Evolutionary conservation across 2,888 invertebrate species (phyloP), one percentile per base, ranked within the genome.

Genomic region (Cephonodes hylas): DNA sequence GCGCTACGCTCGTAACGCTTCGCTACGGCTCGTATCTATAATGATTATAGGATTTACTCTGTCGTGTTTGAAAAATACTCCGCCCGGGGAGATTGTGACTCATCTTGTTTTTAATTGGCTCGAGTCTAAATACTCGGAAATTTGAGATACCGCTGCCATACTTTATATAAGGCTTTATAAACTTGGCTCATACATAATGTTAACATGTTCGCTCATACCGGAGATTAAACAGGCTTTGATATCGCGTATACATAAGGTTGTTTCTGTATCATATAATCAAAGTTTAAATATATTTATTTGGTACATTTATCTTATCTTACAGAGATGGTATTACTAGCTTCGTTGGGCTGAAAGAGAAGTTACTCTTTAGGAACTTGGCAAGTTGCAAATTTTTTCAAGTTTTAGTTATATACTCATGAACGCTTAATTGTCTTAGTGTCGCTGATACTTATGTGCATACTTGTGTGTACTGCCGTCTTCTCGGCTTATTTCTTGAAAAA

Each of bases 1-100:
- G 23, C 56, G 72, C 70, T 76, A 72, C 67, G 66, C 59, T 59
- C 68, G 70, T 67, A 73, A 62, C 61, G 61, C 53, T 25, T 46
- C 31, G 53, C 61, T 61, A 59, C 63, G 45, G 60, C 56, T 61
- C 53, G 53, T 53, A 53, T 53, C 53, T 53, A 53, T 53, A 53
- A 53, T 53, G 53, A 53, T 53, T 53, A 53, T 53, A 31, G 53
- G 53, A 31, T 53, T 53, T 53, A 53, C 53, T 53, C 31, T 31
- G 53, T 8, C 53, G 53, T 18, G 53, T 53, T 27, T 53, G 31
- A 53, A 53, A 53, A 53, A 53, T 53, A 31, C 53, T 27, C 31
- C 53, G 53, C 18, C 31, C 27, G 27, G 53, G 7, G 53, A 31
- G 31, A 53, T 15, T 53, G 53, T 53, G 53, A 53, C 53, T 53